These are phyloP conservation scores for Hofmannophila pseudospretella DNA, from an alignment of 2,888 invertebrate genomes.

Conservation along the genomic window DNA sequence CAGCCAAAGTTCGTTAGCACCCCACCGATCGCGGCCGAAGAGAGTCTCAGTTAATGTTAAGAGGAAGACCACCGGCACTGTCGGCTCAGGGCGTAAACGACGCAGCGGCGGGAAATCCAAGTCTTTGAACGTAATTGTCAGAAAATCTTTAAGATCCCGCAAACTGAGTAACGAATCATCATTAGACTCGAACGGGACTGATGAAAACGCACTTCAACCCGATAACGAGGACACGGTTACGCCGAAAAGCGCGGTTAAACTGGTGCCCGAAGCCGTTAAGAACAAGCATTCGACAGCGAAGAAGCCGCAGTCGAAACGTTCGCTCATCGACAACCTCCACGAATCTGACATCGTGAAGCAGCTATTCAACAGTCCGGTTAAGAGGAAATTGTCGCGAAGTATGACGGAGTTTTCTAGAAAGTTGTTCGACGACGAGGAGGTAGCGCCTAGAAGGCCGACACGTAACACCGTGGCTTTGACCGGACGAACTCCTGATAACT, in stretches of 20 bases:
- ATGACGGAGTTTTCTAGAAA: slow-evolving; percentile 61
- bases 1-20: slow-evolving; percentile 29
- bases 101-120: slow-evolving; percentile 28
- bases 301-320: slow-evolving; percentile 64
- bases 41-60: slow-evolving; percentile 16
- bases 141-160: slow-evolving; percentile 21
- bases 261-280: slow-evolving; percentile 56
- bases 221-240: slow-evolving; percentile 44
- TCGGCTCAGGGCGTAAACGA: slow-evolving; percentile 21
- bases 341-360: slow-evolving; percentile 62
- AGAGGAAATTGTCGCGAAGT: slow-evolving; percentile 67
- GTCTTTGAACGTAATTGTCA: slow-evolving; percentile 27
- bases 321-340: slow-evolving; percentile 62
- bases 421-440: slow-evolving; percentile 40
- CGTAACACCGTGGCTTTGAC: slow-evolving; percentile 34
- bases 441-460: slow-evolving; percentile 20
- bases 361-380: slow-evolving; percentile 67
- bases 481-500: slow-evolving; percentile 28
- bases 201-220: slow-evolving; percentile 18
- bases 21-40: slow-evolving; percentile 17
- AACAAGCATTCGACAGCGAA: slow-evolving; percentile 69
- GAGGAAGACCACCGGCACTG: slow-evolving; percentile 41
- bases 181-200: slow-evolving; percentile 24
- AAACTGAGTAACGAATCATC: slow-evolving; percentile 30
- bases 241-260: slow-evolving; percentile 51